Percentiles rank a stretch among this genome's conserved stretches.
phyloP scores from a whole-genome alignment of 1,140 invertebrate species.

The Euura lappo region DNA sequence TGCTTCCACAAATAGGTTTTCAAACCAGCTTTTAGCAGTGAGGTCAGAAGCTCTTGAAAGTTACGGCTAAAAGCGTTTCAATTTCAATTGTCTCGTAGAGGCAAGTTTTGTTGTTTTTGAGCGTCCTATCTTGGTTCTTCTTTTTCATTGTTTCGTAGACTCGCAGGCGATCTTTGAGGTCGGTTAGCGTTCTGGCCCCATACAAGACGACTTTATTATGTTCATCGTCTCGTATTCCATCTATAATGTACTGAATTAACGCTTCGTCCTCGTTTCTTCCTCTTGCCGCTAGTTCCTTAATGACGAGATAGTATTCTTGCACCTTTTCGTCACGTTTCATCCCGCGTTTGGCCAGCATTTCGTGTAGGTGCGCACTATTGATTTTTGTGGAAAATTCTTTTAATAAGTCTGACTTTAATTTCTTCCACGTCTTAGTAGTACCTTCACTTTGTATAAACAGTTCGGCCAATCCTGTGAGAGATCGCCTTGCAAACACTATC shows the following conservation, averaged over 20 bases:
- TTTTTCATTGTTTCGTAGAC: conserved; percentile 3
- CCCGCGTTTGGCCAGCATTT: conserved; percentile 28
- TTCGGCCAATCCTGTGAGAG: conserved; percentile 35
- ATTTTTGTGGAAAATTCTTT: conserved; percentile 31
- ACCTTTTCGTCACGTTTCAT: conserved; percentile 34
- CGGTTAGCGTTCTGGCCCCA: conserved; percentile 19
- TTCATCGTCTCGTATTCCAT: conserved; percentile 12
- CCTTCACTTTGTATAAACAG: conserved; percentile 39
- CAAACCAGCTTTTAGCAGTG: no score
- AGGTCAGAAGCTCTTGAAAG: no score
- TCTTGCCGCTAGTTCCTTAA: conserved; percentile 41
- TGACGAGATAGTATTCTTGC: conserved; percentile 45
- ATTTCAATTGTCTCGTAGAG: no score
- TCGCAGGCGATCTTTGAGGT: conserved; percentile 21
- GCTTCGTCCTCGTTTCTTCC: conserved; percentile 34
- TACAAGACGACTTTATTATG: conserved; percentile 28
- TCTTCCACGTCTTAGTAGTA: conserved; percentile 32
- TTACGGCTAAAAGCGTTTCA: no score
- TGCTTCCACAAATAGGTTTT: no score
- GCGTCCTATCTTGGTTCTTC: no score
- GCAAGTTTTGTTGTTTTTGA: no score
- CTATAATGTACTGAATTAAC: conserved; percentile 20
- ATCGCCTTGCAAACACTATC: conserved; percentile 42
- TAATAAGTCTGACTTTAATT: conserved; percentile 28
- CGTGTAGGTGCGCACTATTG: conserved; percentile 35